Base-by-base conservation (phyloP, 2,888 invertebrate genomes). In the Parnassius glacialis region DNA sequence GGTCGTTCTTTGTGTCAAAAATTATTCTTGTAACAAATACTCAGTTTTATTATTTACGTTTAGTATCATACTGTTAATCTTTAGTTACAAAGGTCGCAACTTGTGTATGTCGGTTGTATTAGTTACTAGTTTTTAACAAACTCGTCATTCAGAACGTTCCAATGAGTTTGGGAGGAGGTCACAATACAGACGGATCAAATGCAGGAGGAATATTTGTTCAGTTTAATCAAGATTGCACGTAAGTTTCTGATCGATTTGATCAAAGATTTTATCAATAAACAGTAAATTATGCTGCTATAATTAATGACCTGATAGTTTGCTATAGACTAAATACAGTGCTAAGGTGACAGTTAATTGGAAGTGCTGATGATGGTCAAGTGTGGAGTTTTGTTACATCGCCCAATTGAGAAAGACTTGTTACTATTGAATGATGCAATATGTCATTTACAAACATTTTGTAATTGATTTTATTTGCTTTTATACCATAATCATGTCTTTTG, bases 211-310 rank as follows among this genome's bases (percentile, higher is more conserved):
- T 96, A 89, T 98, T 97, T 90, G 97, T 98, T 77, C 98, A 97
- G 92, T 99, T 99, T 86, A 99, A 99, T 91, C 98, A 99, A 90
- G 98, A 99, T 90, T 96, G 95, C 94, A 96, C 98, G 98, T 98
- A 96, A 97, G 97, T 95, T 69, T 52, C 53, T 25, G 9, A 34
- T 34, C 7, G 5, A 34, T 34, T 34, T 34, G 7, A 34, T 34
- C 34, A 34, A 34, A 34, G 34, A 34, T 34, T 20, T 20, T 34
- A 34, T 7, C 34, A 34, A 34, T 34, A 34, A 34, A 34, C 34
- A 34, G 34, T 34, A 34, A 34, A 34, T 34, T 7, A 34, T 34
- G 34, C 34, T 34, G 34, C 34, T 5, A 34, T 34, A 34, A 3
- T 1, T 34, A 34, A 34, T 34, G 34, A 7, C 7, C 34, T 34